Evolutionary conservation across 1,140 invertebrate species (phyloP).

Genomic region (Drosophila varians): DNA sequence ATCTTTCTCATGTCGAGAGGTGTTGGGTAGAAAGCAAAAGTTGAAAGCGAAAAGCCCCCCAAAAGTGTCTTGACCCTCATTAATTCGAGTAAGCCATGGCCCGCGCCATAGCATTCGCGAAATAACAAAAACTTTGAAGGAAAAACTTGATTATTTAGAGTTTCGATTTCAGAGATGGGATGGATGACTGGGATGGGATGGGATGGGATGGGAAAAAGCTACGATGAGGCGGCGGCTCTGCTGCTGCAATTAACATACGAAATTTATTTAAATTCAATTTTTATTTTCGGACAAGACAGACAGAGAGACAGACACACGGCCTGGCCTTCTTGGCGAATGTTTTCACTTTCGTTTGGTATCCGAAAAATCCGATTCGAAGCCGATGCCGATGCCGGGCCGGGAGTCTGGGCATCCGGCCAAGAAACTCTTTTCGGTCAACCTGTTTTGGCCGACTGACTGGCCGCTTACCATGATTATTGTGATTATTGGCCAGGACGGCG

Average conservation of each 20-base stretch:
- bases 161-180: constrained; percentile 33
- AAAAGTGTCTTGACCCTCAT: constrained; percentile 81
- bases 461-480: constrained; percentile 79
- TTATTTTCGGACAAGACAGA: too few species aligned
- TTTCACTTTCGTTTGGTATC: constrained; percentile 79
- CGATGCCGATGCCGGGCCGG: constrained; percentile 1
- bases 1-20: constrained; percentile 8
- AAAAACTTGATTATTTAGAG: constrained; percentile 45
- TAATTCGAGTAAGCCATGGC: constrained; percentile 72
- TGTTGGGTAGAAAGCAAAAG: constrained; percentile 42
- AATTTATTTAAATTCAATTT: constrained; percentile 82
- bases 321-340: constrained; percentile 62
- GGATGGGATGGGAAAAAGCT: constrained; percentile 1
- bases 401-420: constrained; percentile 41
- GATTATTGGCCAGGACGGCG: constrained; percentile 57
- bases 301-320: constrained; percentile 6
- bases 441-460: constrained; percentile 68
- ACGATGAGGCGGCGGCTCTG: too few species aligned
- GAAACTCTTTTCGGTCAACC: constrained; percentile 33
- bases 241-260: constrained; percentile 77
- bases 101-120: constrained; percentile 32
- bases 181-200: background rate
- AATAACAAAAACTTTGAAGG: constrained; percentile 19
- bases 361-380: constrained; percentile 58
- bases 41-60: constrained; percentile 31